These are phyloP conservation scores for Labeo catla DNA, from an alignment of 2,113 vertebrate species.

Conservation along the genomic window DNA sequence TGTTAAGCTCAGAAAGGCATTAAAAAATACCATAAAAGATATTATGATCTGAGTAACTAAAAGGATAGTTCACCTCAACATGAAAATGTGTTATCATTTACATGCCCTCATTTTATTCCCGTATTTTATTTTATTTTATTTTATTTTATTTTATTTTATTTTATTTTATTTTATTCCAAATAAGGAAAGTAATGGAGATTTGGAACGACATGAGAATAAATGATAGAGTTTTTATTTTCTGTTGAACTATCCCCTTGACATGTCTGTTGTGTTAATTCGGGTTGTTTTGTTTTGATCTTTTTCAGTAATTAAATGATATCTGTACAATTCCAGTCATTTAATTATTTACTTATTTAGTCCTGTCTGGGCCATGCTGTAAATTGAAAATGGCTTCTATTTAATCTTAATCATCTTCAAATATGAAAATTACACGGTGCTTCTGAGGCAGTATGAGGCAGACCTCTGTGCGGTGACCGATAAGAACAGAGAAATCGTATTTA, in stretches of 20 bases:
- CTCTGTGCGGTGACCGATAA: constrained; percentile 53
- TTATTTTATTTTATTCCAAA: too few relatives aligned
- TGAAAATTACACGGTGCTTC: constrained; percentile 47
- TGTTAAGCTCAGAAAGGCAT: background rate
- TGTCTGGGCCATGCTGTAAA: constrained; percentile 33
- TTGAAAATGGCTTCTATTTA: constrained; percentile 54
- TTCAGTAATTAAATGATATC: constrained; percentile 9
- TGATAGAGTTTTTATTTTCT: background rate
- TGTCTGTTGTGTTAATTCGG: background rate
- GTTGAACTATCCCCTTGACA: background rate
- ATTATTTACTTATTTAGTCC: constrained; percentile 17
- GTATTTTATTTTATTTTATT: too few relatives aligned
- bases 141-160: too few relatives aligned
- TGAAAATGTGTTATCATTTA: background rate
- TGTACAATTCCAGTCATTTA: constrained; percentile 10
- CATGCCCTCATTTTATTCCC: background rate
- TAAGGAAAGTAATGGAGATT: background rate
- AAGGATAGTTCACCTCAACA: background rate
- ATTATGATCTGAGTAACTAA: background rate
- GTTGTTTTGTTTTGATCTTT: constrained; percentile 19
- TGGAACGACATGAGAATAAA: background rate
- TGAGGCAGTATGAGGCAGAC: constrained; percentile 29
- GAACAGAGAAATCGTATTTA: constrained; percentile 56
- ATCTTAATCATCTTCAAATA: constrained; percentile 58
- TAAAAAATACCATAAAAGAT: background rate